Base-by-base conservation (phyloP, 2,888 invertebrate species). In the Andrena camellia region DNA sequence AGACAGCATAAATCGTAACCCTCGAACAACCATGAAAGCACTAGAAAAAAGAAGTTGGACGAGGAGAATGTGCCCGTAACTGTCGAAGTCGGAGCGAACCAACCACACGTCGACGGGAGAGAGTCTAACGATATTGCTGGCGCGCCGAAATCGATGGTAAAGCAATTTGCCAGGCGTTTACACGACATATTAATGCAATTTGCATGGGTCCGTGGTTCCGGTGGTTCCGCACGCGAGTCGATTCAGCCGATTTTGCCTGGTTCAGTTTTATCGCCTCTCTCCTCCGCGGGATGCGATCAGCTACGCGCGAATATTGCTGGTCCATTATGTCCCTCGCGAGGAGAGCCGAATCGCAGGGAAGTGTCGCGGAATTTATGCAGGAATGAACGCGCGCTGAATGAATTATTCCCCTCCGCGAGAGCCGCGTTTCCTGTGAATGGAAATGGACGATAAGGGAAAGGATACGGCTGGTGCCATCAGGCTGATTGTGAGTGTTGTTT, bases 111-210 rank as follows among this genome's bases (percentile, higher is more conserved):
- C 69, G 78, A 81, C 81, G 74, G 59, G 54, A 59, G 52, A 26
- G 52, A n/a, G 64, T 80, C 81, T 84, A 85, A 87, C 80, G 80
- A 88, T 71, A 70, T 77, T 69, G 85, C 78, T 70, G 64, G 72
- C 85, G 79, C 67, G 84, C 82, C 85, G 85, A 90, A 91, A 91
- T 90, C 90, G 90, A 91, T 90, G 90, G 89, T 89, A 89, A 91
- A 91, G 90, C 91, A 90, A 91, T 91, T 91, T 90, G 87, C 89
- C 89, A 86, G 84, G 83, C 90, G 90, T 90, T 90, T 91, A 91
- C 90, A 89, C 90, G 89, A 90, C 88, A 90, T 90, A 91, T 91
- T 91, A 91, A 91, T 91, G 90, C 91, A 90, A 91, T 91, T 91
- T 91, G 91, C 91, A 90, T 87, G 82, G 82, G 69, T 69, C 52